phyloP scores from a whole-genome alignment of 2,888 invertebrate genomes.

The Troides aeacus region DNA sequence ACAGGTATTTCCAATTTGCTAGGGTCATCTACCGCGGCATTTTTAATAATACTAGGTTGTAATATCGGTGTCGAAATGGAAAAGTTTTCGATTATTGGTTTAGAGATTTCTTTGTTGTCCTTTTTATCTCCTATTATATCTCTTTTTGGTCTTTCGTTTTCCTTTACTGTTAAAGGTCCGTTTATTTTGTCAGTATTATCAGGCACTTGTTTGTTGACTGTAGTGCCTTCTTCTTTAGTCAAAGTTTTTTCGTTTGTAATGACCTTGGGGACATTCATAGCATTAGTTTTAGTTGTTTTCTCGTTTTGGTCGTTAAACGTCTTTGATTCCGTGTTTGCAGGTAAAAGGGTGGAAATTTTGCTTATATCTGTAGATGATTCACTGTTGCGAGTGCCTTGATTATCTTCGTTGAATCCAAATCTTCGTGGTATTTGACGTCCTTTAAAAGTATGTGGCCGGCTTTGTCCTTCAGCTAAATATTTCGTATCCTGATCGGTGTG shows the following conservation, averaged over 20 bases:
- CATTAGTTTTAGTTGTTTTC: not conserved
- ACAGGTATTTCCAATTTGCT: slow-evolving; percentile 2
- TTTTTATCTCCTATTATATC: slow-evolving; percentile 10
- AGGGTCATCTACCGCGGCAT: not conserved
- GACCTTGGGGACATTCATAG: not conserved
- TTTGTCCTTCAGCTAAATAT: slow-evolving; percentile 1
- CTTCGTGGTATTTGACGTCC: slow-evolving; percentile 8
- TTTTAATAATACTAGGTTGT: slow-evolving; percentile 4
- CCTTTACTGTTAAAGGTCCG: not conserved
- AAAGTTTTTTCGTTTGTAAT: slow-evolving; percentile 1
- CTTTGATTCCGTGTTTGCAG: not conserved
- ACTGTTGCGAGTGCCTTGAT: not conserved
- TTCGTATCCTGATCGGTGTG: not conserved
- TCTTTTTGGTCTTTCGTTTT: slow-evolving; percentile 5
- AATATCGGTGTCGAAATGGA: not conserved
- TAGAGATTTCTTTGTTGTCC: not conserved
- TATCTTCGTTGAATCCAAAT: slow-evolving; percentile 8
- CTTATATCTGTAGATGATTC: slow-evolving; percentile 9
- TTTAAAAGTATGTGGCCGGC: not conserved
- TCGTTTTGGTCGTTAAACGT: not conserved
- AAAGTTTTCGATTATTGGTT: not conserved
- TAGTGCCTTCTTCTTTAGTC: slow-evolving; percentile 9
- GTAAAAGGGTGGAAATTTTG: slow-evolving; percentile 6
- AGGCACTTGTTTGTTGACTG: slow-evolving; percentile 3
- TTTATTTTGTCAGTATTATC: not conserved